Evolutionary conservation across 2,888 invertebrate species (phyloP), one percentile per base, ranked within the genome.

Genomic region (Nasonovia ribisnigri): DNA sequence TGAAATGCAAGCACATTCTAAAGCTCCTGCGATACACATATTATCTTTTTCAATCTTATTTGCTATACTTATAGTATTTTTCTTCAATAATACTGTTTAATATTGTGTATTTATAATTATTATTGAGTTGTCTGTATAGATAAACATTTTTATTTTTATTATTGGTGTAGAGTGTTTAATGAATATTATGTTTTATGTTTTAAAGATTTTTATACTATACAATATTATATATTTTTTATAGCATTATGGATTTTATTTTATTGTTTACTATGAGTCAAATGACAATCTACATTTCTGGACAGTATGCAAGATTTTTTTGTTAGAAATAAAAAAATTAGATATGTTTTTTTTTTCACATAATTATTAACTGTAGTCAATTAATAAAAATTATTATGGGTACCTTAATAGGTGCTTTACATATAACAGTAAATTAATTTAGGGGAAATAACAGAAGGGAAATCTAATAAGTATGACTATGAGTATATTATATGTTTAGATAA

Each of bases 1-100:
- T 93, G 84, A 93, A 89, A 93, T 84, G 89, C 93, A 84, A 60
- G 88, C 84, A 48, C 46, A 57, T 57, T 93, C 93, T 24, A 93
- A 57, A 46, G 89, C 84, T 84, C 16, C 84, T 84, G 77, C 8
- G 36, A 48, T 26, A 20, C 26, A 90, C 10, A 24, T 60, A 1
- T 87, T 89, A 60, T 42, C 4, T 36, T 48, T 90, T 90, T 84
- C 29, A 48, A 60, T 89, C 6, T 57, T 84, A 26, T 60, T 29
- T 84, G 5, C 46, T 54, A n/a, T 60, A 48, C 42, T 84, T 36
- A 4, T 90, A 84, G 57, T 93, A 93, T 90, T 77, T 84, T 90
- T 60, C 24, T 84, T 43, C 36, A 24, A 24, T 92, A 92, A 43
- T 26, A 43, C 26, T 42, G 4, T 87, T 91, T 67, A 57, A 29